Conservation (phyloP, 2,888 invertebrate species). For the Hydriomena furcata region DNA sequence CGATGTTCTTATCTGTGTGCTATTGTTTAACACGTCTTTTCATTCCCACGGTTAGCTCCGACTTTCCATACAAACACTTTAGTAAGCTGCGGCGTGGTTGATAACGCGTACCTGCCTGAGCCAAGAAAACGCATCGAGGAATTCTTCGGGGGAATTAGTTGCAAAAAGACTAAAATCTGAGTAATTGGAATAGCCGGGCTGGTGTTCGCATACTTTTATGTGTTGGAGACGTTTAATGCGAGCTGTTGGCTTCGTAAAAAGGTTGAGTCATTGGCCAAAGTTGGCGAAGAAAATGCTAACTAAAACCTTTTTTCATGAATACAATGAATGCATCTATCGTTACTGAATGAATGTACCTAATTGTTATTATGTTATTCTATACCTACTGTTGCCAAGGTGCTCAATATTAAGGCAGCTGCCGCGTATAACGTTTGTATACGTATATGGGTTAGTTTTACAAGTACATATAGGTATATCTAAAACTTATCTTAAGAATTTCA, state of each 20-base stretch:
- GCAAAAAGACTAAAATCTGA: slow-evolving; percentile 41
- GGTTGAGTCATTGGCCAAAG: slow-evolving; percentile 6
- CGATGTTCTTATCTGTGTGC: slow-evolving; percentile 73
- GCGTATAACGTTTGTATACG: too few species aligned
- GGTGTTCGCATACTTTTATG: slow-evolving; percentile 24
- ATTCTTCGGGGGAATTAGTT: slow-evolving; percentile 42
- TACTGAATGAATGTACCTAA: too few species aligned
- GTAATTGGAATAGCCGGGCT: slow-evolving; percentile 38
- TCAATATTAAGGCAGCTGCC: too few species aligned
- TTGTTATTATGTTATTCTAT: too few species aligned
- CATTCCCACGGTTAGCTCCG: slow-evolving; percentile 74
- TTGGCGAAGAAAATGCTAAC: not conserved
- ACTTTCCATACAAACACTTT: slow-evolving; percentile 7
- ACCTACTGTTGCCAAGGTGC: too few species aligned
- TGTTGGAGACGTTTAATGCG: slow-evolving; percentile 21
- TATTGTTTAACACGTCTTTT: slow-evolving; percentile 81
- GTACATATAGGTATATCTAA: not conserved
- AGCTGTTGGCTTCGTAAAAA: slow-evolving; percentile 7
- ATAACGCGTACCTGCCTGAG: slow-evolving; percentile 65
- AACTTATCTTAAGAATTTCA: slow-evolving; percentile 1
- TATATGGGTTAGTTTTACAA: too few species aligned
- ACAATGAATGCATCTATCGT: too few species aligned
- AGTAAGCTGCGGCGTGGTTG: slow-evolving; percentile 54
- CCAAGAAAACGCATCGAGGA: slow-evolving; percentile 47
- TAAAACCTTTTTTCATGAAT: not conserved